Evolutionary conservation across 1,140 invertebrate genomes (phyloP).

Genomic region (Theocolax elegans): DNA sequence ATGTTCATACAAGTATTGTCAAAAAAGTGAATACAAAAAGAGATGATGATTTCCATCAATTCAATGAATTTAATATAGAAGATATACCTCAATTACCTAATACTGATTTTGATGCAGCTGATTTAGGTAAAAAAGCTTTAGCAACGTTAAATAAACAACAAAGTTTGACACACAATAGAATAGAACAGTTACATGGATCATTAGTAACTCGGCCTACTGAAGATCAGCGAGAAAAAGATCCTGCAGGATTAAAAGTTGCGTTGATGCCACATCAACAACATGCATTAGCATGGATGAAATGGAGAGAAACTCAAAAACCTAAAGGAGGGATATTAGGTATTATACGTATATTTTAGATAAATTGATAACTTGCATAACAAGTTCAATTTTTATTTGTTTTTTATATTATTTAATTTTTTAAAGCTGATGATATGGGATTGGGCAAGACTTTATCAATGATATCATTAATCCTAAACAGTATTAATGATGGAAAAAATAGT

Average conservation of each 20-base stretch:
- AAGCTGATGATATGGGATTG: conserved; percentile 95
- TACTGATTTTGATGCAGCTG: conserved; percentile 8
- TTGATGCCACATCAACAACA: conserved; percentile 90
- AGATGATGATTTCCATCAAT: not conserved
- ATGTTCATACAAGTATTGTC: conserved; percentile 30
- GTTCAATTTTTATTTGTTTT: too few species aligned
- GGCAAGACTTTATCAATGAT: conserved; percentile 96
- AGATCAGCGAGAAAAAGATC: conserved; percentile 71
- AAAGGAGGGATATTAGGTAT: conserved; percentile 80
- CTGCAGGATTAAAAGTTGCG: conserved; percentile 72
- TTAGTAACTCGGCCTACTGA: conserved; percentile 74
- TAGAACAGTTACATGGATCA: conserved; percentile 80
- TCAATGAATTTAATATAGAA: conserved; percentile 23
- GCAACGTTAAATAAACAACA: conserved; percentile 72
- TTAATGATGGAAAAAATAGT: conserved; percentile 58
- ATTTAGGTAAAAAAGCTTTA: conserved; percentile 66
- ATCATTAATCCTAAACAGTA: conserved; percentile 69
- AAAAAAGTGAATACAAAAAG: conserved; percentile 31
- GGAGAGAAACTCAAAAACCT: conserved; percentile 87
- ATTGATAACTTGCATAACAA: conserved; percentile 34
- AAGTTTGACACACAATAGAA: conserved; percentile 76
- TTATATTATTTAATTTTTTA: too few species aligned
- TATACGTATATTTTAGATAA: conserved; percentile 36
- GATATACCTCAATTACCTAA: conserved; percentile 36
- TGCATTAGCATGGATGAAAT: conserved; percentile 88